These are phyloP conservation scores for Tetragonula carbonaria DNA, from an alignment of 2,888 invertebrate species.

Conservation along the genomic window DNA sequence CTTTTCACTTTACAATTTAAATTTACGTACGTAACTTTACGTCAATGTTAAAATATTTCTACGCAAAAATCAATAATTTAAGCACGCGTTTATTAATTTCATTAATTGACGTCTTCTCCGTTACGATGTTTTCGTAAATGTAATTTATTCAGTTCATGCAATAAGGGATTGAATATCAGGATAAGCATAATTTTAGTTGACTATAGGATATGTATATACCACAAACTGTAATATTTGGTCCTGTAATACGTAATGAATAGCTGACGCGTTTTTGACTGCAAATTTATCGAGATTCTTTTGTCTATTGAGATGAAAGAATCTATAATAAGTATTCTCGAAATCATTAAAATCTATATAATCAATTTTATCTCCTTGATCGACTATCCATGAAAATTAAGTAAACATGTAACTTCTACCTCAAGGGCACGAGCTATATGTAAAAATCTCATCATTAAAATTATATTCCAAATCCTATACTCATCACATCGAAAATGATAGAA, in stretches of 20 bases:
- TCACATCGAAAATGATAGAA: neutral
- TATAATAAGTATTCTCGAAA: slow-evolving; percentile 14
- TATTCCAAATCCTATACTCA: neutral
- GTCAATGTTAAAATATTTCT: neutral
- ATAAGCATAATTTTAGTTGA: slow-evolving; percentile 3
- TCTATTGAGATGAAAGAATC: slow-evolving; percentile 24
- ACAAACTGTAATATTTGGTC: too few relatives aligned
- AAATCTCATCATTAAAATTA: neutral
- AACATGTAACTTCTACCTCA: neutral
- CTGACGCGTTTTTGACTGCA: slow-evolving; percentile 32
- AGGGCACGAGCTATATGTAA: neutral
- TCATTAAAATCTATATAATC: neutral
- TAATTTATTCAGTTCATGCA: neutral
- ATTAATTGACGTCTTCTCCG: neutral
- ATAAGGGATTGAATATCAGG: neutral
- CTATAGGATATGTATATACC: neutral
- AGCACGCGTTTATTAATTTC: neutral
- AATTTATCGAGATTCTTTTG: slow-evolving; percentile 16
- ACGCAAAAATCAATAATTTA: neutral
- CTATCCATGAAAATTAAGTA: neutral
- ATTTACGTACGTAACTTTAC: neutral
- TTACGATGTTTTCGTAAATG: neutral
- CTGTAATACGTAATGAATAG: slow-evolving; percentile 23
- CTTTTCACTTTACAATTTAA: neutral
- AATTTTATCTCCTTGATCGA: neutral